Percentiles rank a stretch among this genome's conserved stretches.
Conservation (phyloP, 2,797 vertebrate species). For the Cheirogaleus major region DNA sequence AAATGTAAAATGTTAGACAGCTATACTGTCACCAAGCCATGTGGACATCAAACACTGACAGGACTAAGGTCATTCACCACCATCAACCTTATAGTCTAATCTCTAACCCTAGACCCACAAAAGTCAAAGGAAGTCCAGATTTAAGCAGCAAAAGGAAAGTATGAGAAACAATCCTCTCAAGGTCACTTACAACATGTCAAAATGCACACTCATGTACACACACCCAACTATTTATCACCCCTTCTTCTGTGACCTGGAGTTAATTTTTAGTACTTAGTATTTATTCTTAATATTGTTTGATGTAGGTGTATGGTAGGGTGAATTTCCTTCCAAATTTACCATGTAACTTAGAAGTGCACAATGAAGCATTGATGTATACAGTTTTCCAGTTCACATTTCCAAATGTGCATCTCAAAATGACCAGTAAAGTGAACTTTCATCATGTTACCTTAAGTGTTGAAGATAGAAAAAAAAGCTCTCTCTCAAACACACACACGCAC, state of each 20-base stretch:
- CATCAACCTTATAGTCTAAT: not conserved
- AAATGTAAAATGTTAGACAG: constrained; percentile 72
- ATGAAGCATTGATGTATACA: not conserved
- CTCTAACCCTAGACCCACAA: not conserved
- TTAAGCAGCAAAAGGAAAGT: not conserved
- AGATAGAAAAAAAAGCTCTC: not conserved
- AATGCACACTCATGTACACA: not conserved
- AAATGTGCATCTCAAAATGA: not conserved
- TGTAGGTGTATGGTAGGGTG: fast-evolving
- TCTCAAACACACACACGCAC: not conserved
- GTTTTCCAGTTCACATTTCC: not conserved
- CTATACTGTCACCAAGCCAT: constrained; percentile 3
- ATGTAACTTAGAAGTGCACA: not conserved
- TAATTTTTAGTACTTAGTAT: not conserved
- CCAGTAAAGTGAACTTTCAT: not conserved
- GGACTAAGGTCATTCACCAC: not conserved
- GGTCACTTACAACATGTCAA: not conserved
- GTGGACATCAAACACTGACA: not conserved
- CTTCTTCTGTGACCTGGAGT: not conserved
- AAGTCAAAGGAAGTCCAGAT: not conserved
- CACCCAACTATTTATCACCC: not conserved
- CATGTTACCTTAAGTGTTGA: not conserved
- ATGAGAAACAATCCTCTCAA: not conserved
- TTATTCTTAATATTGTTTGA: not conserved
- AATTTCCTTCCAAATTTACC: not conserved